Conservation (phyloP, 2,888 invertebrate genomes). For the Quadriops clusia region DNA sequence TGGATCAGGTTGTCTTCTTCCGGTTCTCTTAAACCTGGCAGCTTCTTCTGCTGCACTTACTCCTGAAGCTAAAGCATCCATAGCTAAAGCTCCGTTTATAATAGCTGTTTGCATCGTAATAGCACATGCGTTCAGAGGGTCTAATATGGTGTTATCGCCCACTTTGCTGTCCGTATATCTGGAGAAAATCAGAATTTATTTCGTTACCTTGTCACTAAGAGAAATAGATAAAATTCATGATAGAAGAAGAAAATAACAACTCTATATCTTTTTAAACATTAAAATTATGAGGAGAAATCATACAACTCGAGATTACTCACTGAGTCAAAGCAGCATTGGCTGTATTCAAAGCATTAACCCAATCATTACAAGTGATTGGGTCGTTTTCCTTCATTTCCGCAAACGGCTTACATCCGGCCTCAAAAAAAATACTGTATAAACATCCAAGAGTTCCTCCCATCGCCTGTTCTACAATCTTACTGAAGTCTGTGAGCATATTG, state of each 20-base stretch:
- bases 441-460: constrained; percentile 76
- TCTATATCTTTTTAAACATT: no score
- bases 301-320: constrained; percentile 17
- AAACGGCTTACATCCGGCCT: constrained; percentile 47
- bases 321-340: constrained; percentile 40
- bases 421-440: constrained; percentile 63
- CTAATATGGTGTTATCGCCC: constrained; percentile 56
- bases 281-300: no score
- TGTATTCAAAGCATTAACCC: constrained; percentile 38
- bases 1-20: constrained; percentile 40
- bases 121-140: constrained; percentile 28
- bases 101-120: constrained; percentile 21
- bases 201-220: background rate
- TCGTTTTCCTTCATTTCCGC: constrained; percentile 24
- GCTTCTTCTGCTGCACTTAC: constrained; percentile 33
- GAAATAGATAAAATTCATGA: no score
- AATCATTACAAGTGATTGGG: constrained; percentile 26
- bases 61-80: constrained; percentile 31
- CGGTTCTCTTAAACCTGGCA: constrained; percentile 21
- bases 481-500: constrained; percentile 30
- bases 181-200: constrained; percentile 17
- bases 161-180: constrained; percentile 50
- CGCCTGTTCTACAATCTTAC: constrained; percentile 51
- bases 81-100: constrained; percentile 16
- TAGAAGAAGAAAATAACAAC: no score